Evolutionary conservation across 2,113 vertebrate species (phyloP).

Genomic region (Octodon degus): DNA sequence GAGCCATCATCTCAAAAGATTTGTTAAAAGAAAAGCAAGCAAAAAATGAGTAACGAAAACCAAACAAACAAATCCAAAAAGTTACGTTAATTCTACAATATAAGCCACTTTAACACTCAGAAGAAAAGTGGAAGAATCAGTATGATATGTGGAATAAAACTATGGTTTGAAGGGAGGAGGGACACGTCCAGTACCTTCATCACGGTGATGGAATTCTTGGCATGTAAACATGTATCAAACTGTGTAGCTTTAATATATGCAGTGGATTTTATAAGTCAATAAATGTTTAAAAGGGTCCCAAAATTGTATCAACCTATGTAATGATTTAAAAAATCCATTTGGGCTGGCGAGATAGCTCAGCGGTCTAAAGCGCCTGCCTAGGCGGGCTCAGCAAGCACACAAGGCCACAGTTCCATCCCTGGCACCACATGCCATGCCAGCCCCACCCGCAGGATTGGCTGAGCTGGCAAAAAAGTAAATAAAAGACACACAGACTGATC

Average conservation of each 20-base stretch:
- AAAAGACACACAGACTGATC: background rate
- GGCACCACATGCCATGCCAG: no score
- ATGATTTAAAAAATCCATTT: background rate
- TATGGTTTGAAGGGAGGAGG: background rate
- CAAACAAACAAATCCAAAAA: background rate
- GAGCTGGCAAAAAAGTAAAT: no score
- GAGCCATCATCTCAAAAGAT: background rate
- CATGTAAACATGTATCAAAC: background rate
- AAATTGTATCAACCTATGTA: background rate
- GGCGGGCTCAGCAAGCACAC: no score
- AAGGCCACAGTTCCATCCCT: no score
- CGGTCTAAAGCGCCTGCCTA: no score
- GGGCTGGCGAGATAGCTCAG: no score
- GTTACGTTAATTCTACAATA: background rate
- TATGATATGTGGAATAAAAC: accelerated
- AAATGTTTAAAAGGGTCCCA: background rate
- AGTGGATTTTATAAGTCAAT: background rate
- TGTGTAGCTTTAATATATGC: background rate
- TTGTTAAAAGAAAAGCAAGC: background rate
- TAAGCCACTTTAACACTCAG: background rate
- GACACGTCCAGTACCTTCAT: background rate
- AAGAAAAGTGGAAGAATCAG: background rate
- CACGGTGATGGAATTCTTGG: accelerated
- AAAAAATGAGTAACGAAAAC: background rate
- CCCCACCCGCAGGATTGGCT: no score